Evolutionary conservation across 2,888 invertebrate species (phyloP).

Genomic region (Pyrochroa serraticornis): DNA sequence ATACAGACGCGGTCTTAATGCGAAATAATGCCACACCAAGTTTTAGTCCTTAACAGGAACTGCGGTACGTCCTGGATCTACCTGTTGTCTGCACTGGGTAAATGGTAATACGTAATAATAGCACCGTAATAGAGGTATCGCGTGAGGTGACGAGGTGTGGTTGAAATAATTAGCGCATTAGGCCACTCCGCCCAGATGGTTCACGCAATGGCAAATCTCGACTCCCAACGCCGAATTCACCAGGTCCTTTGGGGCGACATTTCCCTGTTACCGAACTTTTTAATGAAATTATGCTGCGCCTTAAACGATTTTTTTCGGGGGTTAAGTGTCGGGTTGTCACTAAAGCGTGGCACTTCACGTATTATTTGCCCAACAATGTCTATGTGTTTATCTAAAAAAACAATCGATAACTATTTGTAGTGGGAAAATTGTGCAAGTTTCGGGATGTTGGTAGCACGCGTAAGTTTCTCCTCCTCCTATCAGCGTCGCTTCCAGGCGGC

Average conservation of each 20-base stretch:
- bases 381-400: not conserved
- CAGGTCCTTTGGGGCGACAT: slow-evolving; percentile 1
- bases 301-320: not conserved
- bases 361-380: slow-evolving; percentile 3
- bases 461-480: slow-evolving; percentile 7
- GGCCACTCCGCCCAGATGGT: slow-evolving; percentile 48
- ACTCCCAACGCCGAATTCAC: slow-evolving; percentile 2
- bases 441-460: slow-evolving; percentile 11
- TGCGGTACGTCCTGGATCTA: slow-evolving; percentile 21
- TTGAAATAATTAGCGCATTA: slow-evolving; percentile 52
- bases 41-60: slow-evolving; percentile 7
- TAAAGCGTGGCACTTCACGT: not conserved
- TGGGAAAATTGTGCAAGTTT: slow-evolving; percentile 9
- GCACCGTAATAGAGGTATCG: slow-evolving; percentile 47
- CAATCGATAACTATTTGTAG: not conserved
- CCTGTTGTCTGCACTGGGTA: slow-evolving; percentile 32
- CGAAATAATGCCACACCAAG: slow-evolving; percentile 4
- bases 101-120: slow-evolving; percentile 34
- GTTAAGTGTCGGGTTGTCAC: not conserved
- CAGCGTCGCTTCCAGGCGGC: slow-evolving; percentile 37
- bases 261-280: not conserved
- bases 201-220: slow-evolving; percentile 43
- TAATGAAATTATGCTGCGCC: slow-evolving; percentile 4
- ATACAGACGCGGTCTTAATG: slow-evolving; percentile 15
- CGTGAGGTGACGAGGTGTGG: slow-evolving; percentile 51